Base-by-base conservation (phyloP, 1,140 invertebrate species). In the Micrasema longulum region DNA sequence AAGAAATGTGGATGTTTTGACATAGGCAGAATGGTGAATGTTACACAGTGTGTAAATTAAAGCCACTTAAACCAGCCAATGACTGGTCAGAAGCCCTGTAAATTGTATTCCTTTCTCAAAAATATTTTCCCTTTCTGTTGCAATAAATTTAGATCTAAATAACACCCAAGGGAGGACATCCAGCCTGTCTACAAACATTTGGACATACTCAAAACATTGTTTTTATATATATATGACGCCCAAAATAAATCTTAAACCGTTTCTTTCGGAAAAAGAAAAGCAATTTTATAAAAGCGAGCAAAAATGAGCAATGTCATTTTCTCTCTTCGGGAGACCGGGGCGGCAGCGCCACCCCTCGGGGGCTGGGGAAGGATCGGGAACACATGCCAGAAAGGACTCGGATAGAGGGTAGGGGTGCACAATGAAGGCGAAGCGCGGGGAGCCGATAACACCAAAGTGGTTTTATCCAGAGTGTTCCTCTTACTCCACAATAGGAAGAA, bases 381-480 rank as follows among this genome's bases (percentile, higher is more conserved):
- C 41, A 43, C 4, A 14, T 43, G 41, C 1, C 18, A 14, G n/a
- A 45, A 16, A n/a, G n/a, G n/a, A n/a, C n/a, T n/a, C n/a, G n/a
- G n/a, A n/a, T n/a, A 16, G 45, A 9, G 7, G 16, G 1, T 12
- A 52, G 4, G 22, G 5, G 3, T 20, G 48, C 47, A 50, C n/a
- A 57, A 36, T 38, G 31, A 4, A 57, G 12, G 53, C 26, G 53
- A 57, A 36, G 53, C 53, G n/a, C n/a, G 53, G 50, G 53, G 53
- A 57, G 31, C 9, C 53, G 53, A 57, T 57, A 57, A 57, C 14
- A 16, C 26, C 53, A 57, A 57, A 57, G 53, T 57, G 53, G 53
- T 57, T 57, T 57, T 57, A 57, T 57, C 53, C 36, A 36, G 53
- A 57, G 53, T 57, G 53, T 57, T 4, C 53, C 53, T 35, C 16